Conservation (phyloP, 2,113 vertebrate genomes). For the Isichthys henryi region DNA sequence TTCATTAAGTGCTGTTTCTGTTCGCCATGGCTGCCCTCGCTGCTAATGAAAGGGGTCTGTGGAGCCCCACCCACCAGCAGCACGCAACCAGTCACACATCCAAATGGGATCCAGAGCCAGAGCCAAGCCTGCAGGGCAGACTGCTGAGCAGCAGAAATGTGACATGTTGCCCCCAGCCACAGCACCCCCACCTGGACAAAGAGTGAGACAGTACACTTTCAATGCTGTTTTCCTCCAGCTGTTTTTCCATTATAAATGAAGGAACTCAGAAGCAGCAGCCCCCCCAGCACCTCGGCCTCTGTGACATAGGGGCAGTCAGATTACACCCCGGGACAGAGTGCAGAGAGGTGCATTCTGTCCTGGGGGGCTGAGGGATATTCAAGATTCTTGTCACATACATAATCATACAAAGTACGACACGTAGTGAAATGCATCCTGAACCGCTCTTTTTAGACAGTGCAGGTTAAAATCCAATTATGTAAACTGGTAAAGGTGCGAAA, state of each 20-base stretch:
- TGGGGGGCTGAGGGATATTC: slow-evolving; percentile 8
- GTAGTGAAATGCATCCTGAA: no score
- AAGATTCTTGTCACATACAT: no score
- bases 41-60: slow-evolving; percentile 50
- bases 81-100: slow-evolving; percentile 50
- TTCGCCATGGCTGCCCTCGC: slow-evolving; percentile 33
- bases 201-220: not conserved
- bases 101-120: slow-evolving; percentile 61
- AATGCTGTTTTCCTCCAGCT: not conserved
- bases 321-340: not conserved
- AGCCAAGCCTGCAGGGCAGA: slow-evolving; percentile 45
- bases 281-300: not conserved
- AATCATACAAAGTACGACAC: no score
- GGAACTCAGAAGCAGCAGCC: not conserved
- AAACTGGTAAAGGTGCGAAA: no score
- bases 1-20: slow-evolving; percentile 26
- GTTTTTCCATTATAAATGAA: not conserved
- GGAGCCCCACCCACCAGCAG: slow-evolving; percentile 53
- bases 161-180: slow-evolving; percentile 28
- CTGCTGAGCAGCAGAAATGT: not conserved
- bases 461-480: no score
- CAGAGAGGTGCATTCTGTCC: not conserved
- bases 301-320: not conserved
- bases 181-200: not conserved
- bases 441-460: no score